Conservation (phyloP, 2,113 vertebrate genomes). For the Salvelinus namaycush region DNA sequence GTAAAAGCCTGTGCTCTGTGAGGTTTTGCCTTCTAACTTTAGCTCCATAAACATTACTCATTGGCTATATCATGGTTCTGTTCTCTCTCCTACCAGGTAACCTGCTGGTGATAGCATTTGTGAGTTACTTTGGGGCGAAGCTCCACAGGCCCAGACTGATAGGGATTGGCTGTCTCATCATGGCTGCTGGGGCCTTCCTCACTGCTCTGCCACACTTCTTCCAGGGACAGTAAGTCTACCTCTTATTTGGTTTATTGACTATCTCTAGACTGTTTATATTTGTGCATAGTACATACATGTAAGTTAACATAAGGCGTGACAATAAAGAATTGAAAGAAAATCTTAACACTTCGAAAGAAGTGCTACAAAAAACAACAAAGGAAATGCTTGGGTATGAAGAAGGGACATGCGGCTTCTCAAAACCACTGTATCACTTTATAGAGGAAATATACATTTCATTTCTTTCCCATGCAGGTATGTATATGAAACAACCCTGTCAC, state of each 20-base stretch:
- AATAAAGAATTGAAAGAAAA: no score
- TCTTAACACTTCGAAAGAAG: no score
- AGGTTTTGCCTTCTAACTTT: no score
- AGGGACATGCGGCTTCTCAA: no score
- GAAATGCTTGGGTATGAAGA: no score
- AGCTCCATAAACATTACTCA: background rate
- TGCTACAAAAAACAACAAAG: no score
- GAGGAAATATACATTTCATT: background rate
- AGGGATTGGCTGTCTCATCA: constrained; percentile 86
- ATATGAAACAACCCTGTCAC: constrained; percentile 75
- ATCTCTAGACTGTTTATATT: background rate
- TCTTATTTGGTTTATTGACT: background rate
- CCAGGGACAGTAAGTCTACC: constrained; percentile 85
- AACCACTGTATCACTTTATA: no score
- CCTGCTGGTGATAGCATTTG: constrained; percentile 87
- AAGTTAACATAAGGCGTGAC: no score
- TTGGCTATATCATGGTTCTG: background rate
- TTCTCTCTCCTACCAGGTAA: constrained; percentile 77
- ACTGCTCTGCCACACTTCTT: constrained; percentile 89
- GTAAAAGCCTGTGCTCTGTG: no score
- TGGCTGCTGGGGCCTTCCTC: constrained; percentile 83
- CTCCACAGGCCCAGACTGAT: constrained; percentile 92
- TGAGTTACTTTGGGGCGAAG: constrained; percentile 95
- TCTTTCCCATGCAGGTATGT: constrained; percentile 65
- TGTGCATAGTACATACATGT: background rate